Base-by-base conservation (phyloP, 2,797 vertebrate genomes). In the Acropternis orthonyx region DNA sequence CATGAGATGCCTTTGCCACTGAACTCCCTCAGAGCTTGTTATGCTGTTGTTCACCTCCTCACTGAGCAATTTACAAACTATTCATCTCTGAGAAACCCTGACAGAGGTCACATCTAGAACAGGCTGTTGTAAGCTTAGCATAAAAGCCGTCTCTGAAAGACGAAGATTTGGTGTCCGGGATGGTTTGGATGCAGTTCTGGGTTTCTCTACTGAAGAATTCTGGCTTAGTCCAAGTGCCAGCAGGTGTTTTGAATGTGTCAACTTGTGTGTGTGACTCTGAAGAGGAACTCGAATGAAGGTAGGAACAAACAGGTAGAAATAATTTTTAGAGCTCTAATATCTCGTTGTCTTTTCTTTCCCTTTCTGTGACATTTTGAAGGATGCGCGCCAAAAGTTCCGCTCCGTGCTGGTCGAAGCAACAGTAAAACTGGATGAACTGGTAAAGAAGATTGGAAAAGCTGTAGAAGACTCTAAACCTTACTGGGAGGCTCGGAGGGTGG, bases 391-490 rank as follows among this genome's bases (percentile, higher is more conserved):
- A 97, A 99, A 98, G 96, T 99, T 99, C 93, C 99, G 99, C 63
- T 98, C 98, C 0, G 98, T 99, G 75, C 97, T 99, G 96, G 98
- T 99, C 0, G 99, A 99, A 97, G 99, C 99, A 4, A 99, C 99
- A 0, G 97, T 99, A 66, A 99, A 99, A 92, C 97, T 99, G 94
- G 99, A 99, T 13, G 99, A 99, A 48, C 97, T 99, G 97, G 97
- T 98, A 48, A 99, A 99, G 98, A 99, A 99, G 98, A 99, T 99
- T 1, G 99, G 99, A 62, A 99, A 99, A 88, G 98, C 99, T 0
- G 99, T 99, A 76, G 99, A 99, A 59, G 99, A 99, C 89, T 99
- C 99, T 7, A 99, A 99, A 95, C 99, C 99, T 10, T 99, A 99
- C 97, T 99, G 99, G 99, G 99, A 99, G 96, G 99, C 99, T n/a